Percentiles rank a stretch among this genome's conserved stretches.
Evolutionary conservation across 1,140 invertebrate genomes (phyloP).

Genomic region (Idris sp.): DNA sequence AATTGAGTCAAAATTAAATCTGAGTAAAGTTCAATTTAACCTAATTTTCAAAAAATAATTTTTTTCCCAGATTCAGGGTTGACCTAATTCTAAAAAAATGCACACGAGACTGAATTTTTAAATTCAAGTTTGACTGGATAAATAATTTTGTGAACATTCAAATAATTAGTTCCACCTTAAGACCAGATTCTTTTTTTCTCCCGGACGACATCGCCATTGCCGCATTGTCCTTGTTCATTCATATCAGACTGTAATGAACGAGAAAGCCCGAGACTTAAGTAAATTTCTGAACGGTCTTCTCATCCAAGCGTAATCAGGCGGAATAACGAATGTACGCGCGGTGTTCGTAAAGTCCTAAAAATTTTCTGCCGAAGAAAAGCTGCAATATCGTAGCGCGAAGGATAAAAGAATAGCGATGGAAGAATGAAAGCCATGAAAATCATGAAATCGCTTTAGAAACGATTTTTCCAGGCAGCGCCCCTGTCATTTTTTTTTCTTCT

Average conservation of each 20-base stretch:
- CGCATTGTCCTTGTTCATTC: slow-evolving; percentile 19
- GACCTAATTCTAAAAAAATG: too few relatives aligned
- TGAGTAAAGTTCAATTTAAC: too few relatives aligned
- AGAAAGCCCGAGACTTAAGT: slow-evolving; percentile 17
- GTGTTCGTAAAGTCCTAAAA: slow-evolving; percentile 47
- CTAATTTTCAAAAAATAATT: too few relatives aligned
- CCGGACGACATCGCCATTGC: slow-evolving; percentile 13
- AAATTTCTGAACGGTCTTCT: slow-evolving; percentile 41
- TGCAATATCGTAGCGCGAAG: slow-evolving; percentile 34
- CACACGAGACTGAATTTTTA: too few relatives aligned
- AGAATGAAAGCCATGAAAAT: slow-evolving; percentile 55
- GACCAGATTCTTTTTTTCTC: too few relatives aligned
- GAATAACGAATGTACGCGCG: slow-evolving; percentile 59
- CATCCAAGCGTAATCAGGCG: slow-evolving; percentile 52
- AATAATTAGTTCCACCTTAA: too few relatives aligned
- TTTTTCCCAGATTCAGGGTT: too few relatives aligned
- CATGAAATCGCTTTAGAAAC: slow-evolving; percentile 60
- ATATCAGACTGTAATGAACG: slow-evolving; percentile 30
- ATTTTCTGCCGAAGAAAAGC: slow-evolving; percentile 39
- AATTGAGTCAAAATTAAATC: too few relatives aligned
- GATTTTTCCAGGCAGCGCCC: slow-evolving; percentile 60
- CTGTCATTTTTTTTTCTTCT: slow-evolving; percentile 39
- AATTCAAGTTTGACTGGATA: too few relatives aligned
- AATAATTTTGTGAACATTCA: too few relatives aligned
- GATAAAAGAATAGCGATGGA: slow-evolving; percentile 37